These are phyloP conservation scores for Copidosoma aretas DNA, from an alignment of 2,888 invertebrate genomes.

Conservation along the genomic window DNA sequence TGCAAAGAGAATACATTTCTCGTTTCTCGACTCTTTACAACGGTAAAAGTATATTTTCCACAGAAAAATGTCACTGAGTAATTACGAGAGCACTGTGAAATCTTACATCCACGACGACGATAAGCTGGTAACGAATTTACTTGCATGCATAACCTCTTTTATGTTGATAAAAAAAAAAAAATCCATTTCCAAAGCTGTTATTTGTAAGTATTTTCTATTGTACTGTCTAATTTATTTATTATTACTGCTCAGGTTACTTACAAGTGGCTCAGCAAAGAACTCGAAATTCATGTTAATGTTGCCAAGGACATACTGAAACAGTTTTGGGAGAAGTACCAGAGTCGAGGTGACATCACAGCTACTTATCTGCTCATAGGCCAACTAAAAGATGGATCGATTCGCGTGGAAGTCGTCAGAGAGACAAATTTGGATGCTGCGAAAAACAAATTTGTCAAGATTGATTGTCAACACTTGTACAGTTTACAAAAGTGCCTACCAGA, in stretches of 20 bases:
- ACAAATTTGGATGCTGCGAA: slow-evolving; percentile 52
- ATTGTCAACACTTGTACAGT: slow-evolving; percentile 62
- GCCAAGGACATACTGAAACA: slow-evolving; percentile 60
- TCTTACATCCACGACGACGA: slow-evolving; percentile 38
- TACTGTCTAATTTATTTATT: neutral
- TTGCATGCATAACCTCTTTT: neutral
- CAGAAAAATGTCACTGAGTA: slow-evolving; percentile 21
- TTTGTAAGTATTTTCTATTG: neutral
- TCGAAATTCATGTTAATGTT: slow-evolving; percentile 62
- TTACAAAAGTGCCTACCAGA: slow-evolving; percentile 57
- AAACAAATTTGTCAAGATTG: slow-evolving; percentile 54
- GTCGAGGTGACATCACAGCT: slow-evolving; percentile 49
- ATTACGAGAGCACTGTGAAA: slow-evolving; percentile 33
- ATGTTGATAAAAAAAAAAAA: neutral
- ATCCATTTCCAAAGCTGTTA: neutral
- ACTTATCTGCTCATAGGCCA: slow-evolving; percentile 58
- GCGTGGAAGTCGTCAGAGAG: slow-evolving; percentile 58
- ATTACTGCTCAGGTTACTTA: slow-evolving; percentile 60
- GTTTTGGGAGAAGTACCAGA: slow-evolving; percentile 52
- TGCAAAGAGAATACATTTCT: too few species aligned
- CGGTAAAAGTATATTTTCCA: too few species aligned
- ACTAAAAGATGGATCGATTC: slow-evolving; percentile 52
- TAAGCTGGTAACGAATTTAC: slow-evolving; percentile 32
- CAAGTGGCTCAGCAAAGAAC: slow-evolving; percentile 61
- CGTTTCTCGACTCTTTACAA: too few species aligned